Evolutionary conservation across 2,888 invertebrate species (phyloP).

Genomic region (Spicauda simplicius): DNA sequence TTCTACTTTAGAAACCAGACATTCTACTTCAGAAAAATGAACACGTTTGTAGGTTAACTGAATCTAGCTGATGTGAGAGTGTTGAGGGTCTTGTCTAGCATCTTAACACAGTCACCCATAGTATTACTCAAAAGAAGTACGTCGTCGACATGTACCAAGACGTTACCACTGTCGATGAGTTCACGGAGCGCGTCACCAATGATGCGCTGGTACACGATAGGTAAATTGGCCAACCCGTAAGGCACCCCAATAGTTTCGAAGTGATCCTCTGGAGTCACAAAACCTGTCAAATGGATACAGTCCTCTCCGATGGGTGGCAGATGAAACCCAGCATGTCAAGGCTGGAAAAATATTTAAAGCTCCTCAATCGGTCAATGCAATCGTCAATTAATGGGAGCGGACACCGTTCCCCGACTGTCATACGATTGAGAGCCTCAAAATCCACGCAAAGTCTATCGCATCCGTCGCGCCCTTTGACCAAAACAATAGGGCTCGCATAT

Average conservation of each 20-base stretch:
- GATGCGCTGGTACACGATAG: too few species aligned
- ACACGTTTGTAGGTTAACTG: constrained; percentile 41
- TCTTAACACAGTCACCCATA: constrained; percentile 30
- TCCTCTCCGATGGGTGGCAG: constrained; percentile 29
- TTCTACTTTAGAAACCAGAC: constrained; percentile 38
- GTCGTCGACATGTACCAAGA: too few species aligned
- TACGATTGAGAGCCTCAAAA: constrained; percentile 37
- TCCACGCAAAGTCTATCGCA: constrained; percentile 39
- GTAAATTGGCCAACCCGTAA: too few species aligned
- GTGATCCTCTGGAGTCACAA: too few species aligned
- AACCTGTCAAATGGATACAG: too few species aligned
- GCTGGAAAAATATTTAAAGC: neutral
- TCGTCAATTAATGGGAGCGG: constrained; percentile 38
- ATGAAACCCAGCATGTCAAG: constrained; percentile 37
- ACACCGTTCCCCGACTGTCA: constrained; percentile 34
- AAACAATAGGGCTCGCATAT: too few species aligned
- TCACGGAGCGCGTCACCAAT: constrained; percentile 36
- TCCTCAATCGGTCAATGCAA: constrained; percentile 35
- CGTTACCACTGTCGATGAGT: constrained; percentile 35
- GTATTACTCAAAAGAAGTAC: constrained; percentile 38
- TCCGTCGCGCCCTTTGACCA: constrained; percentile 43
- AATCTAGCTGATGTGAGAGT: constrained; percentile 42
- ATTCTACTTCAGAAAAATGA: too few species aligned
- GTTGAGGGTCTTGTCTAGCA: constrained; percentile 34
- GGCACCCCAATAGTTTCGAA: too few species aligned